A percentile compares a stretch with the other conserved stretches of the same genome.
phyloP scores from a whole-genome alignment of 2,888 invertebrate species.

The Conops quadrifasciatus region DNA sequence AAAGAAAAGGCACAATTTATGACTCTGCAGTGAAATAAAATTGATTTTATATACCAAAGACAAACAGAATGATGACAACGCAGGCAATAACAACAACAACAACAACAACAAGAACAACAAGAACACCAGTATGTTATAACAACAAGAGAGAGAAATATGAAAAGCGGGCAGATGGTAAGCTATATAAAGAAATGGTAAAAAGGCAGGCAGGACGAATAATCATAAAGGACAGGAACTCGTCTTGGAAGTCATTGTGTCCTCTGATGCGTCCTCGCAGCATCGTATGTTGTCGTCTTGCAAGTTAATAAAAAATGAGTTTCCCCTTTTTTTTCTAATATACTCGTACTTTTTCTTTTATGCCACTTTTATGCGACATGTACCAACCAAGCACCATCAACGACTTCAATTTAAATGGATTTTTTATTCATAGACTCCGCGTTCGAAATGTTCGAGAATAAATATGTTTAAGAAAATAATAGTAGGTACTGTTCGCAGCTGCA shows the following conservation, averaged over 20 bases:
- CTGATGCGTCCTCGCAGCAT: too few relatives aligned
- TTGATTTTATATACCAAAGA: background rate
- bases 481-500: background rate
- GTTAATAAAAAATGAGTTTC: too few relatives aligned
- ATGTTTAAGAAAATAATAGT: background rate
- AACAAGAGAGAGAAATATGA: too few relatives aligned
- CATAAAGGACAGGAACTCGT: background rate
- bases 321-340: too few relatives aligned
- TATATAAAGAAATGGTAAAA: background rate
- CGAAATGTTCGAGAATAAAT: too few relatives aligned
- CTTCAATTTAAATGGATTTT: slow-evolving; percentile 28
- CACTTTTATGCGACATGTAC: too few relatives aligned
- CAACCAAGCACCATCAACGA: background rate
- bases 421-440: slow-evolving; percentile 29
- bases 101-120: too few relatives aligned
- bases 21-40: background rate
- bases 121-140: too few relatives aligned
- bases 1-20: background rate
- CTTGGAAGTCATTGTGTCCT: background rate
- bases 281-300: too few relatives aligned
- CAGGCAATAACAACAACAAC: background rate
- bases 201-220: background rate
- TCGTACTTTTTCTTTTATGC: too few relatives aligned
- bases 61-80: background rate
- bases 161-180: too few relatives aligned